A percentile compares a stretch with the other conserved stretches of the same genome.
phyloP scores from a whole-genome alignment of 2,113 vertebrate genomes.

The Sturnus vulgaris region DNA sequence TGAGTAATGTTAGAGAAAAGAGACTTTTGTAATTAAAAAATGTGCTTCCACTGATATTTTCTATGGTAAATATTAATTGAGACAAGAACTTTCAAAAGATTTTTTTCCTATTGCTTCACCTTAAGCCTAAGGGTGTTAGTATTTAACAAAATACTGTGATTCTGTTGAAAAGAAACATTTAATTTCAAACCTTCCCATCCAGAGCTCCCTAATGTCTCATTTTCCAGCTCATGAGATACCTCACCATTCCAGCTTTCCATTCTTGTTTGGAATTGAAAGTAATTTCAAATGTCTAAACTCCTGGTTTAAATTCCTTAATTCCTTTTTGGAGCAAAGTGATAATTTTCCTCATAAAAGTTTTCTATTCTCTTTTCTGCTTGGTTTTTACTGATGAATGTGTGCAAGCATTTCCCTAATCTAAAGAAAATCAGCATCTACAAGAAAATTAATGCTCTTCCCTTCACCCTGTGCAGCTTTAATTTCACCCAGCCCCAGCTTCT shows the following conservation, averaged over 20 bases:
- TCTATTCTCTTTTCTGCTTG: neutral
- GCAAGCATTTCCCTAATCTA: neutral
- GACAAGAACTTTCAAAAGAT: neutral
- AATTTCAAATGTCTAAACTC: neutral
- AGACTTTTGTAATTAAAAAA: neutral
- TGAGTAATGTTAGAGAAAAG: neutral
- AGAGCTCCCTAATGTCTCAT: neutral
- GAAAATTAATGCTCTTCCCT: neutral
- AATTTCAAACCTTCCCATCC: neutral
- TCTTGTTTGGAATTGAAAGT: neutral
- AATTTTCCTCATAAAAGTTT: neutral
- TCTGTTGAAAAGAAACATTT: neutral
- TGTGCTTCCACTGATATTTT: neutral
- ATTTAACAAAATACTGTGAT: neutral
- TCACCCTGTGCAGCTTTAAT: neutral
- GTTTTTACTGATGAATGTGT: neutral
- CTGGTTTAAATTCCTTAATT: neutral
- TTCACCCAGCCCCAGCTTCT: neutral
- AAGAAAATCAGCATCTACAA: neutral
- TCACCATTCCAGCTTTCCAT: neutral
- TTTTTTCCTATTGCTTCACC: neutral
- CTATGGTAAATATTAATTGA: neutral
- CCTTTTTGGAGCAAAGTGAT: neutral
- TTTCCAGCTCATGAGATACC: neutral
- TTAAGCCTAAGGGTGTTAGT: neutral